Percentiles rank a stretch among this genome's conserved stretches.
phyloP scores from a whole-genome alignment of 1,140 invertebrate genomes.

The Drosophila aff. region DNA sequence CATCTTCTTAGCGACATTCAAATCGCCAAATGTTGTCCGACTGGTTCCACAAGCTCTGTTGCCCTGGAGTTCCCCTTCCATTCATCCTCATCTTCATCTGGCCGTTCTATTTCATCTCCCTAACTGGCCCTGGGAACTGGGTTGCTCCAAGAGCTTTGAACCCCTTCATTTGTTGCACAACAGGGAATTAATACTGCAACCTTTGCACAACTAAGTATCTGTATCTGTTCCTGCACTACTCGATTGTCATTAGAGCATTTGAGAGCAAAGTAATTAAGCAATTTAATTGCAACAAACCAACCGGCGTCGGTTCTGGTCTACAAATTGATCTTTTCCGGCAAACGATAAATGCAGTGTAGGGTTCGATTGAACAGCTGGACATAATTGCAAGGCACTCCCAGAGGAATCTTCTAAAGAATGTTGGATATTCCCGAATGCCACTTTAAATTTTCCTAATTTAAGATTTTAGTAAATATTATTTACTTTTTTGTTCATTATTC shows the following conservation, averaged over 20 bases:
- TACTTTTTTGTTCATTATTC: background rate
- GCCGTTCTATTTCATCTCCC: constrained; percentile 14
- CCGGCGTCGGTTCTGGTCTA: constrained; percentile 2
- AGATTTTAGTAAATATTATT: too few species aligned
- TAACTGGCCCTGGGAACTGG: constrained; percentile 44
- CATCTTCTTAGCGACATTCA: constrained; percentile 52
- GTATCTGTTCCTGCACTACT: constrained; percentile 8
- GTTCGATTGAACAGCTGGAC: background rate
- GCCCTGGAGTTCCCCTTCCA: background rate
- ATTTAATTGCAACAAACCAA: constrained; percentile 19
- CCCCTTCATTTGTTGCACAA: constrained; percentile 10
- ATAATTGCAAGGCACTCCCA: background rate
- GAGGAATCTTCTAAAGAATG: background rate
- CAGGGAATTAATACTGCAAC: constrained; percentile 16
- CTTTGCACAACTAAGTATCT: constrained; percentile 12
- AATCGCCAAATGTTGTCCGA: constrained; percentile 42
- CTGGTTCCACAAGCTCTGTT: constrained; percentile 38
- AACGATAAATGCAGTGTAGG: background rate
- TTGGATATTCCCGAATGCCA: background rate
- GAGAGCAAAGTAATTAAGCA: constrained; percentile 32
- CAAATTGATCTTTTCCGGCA: constrained; percentile 41
- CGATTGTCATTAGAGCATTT: constrained; percentile 1
- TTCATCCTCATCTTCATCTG: background rate
- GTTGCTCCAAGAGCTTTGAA: constrained; percentile 24
- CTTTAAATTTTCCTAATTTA: background rate